Evolutionary conservation across 2,797 vertebrate genomes (phyloP), one percentile per base, ranked within the genome.

Genomic region (Clamator glandarius): DNA sequence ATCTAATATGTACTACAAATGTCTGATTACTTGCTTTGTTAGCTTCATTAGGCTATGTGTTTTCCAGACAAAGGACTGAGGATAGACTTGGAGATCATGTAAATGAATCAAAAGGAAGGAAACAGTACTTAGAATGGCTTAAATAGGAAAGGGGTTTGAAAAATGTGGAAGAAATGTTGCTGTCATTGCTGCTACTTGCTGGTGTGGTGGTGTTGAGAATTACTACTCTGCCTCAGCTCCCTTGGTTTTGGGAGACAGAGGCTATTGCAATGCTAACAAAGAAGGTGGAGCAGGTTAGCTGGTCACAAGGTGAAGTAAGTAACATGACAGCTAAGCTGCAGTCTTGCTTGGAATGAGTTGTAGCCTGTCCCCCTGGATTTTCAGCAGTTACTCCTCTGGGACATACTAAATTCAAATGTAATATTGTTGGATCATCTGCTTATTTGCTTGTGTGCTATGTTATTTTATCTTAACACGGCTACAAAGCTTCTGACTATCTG

Each of bases 81-180:
- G 24, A 29, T 83, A 18, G 82, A 31, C 23, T 33, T 91, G n/a
- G 58, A 58, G 76, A 39, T 24, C 24, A 4, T 46, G 33, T 63
- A 64, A 82, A 41, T 90, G 20, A 84, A 59, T 77, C 33, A 67
- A 26, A 76, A 63, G 54, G 50, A 85, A 58, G 39, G 16, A n/a
- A 74, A 31, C 1, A 0, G 15, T 8, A 31, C 11, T 59, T 63
- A 74, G 17, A 86, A 46, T 28, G 0, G 0, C 31, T 63, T 39
- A 48, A 74, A 29, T 57, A 6, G 2, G 41, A 66, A 57, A 61
- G 33, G 9, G 6, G 4, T 10, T 91, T 66, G 62, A 59, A 70
- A 93, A 59, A 61, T 0, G 2, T 67, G 39, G 20, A 52, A 51
- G 28, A 39, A 74, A 42, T 25, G 7, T 36, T 87, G 8, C 31